Base-by-base conservation (phyloP, 1,140 invertebrate genomes). In the Eupristina koningsbergeri region DNA sequence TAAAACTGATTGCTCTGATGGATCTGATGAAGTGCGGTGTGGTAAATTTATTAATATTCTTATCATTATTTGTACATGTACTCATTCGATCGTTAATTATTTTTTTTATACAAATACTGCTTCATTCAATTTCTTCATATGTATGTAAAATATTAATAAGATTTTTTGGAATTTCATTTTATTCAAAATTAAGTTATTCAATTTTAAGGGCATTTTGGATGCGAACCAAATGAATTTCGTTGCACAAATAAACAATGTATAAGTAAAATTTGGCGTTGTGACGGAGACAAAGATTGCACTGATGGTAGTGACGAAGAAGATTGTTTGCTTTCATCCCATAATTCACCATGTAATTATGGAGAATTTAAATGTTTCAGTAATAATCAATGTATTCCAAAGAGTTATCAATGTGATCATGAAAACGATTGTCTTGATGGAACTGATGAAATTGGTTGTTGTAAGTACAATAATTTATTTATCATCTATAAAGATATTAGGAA, bases 171-270 rank as follows among this genome's bases (percentile, higher is more conserved):
- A 5, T 67, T 67, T 58, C 26, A n/a, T n/a, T n/a, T n/a, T n/a
- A n/a, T n/a, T n/a, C n/a, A n/a, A n/a, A 58, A 26, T 26, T 58
- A 13, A 58, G 26, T 15, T 50, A 50, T 50, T 50, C 2, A 58
- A 63, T 82, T 81, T 84, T 58, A 39, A 94, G 93, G 90, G 89
- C 91, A 91, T 8, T 93, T 93, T 61, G 95, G 95, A 22, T 99
- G 98, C 90, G 96, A 99, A 90, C 98, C 98, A 0, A 99, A 99
- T 89, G 96, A 99, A 91, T 98, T 96, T 92, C 94, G 95, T 78
- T 99, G 98, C 90, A 92, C 92, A 63, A 99, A 98, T 89, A 95
- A 95, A 75, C 95, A 96, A 85, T 99, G 99, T 91, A 94, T 99
- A 9, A 94, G 96, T 31, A 98, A 98, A 89, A 95, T 96, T 11